These are phyloP conservation scores for Darevskia mixta DNA, from an alignment of 2,797 vertebrate genomes.

Conservation along the genomic window DNA sequence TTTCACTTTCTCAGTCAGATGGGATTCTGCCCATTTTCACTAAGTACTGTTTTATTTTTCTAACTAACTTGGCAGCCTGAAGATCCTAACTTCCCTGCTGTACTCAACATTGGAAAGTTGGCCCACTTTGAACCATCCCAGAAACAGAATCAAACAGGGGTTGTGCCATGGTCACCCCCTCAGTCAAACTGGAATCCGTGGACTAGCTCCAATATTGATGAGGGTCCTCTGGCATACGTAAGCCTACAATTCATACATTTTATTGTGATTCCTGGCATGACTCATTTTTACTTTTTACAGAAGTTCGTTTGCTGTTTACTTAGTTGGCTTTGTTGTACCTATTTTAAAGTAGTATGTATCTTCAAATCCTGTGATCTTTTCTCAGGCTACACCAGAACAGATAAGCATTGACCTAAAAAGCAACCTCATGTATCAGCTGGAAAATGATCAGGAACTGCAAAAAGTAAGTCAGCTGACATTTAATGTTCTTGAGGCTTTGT, in stretches of 20 bases:
- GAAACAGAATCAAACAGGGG: conserved; percentile 85
- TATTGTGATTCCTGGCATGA: neutral
- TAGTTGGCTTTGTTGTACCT: neutral
- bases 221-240: conserved; percentile 90
- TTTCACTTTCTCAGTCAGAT: neutral
- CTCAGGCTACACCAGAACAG: conserved; percentile 92
- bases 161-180: conserved; percentile 97
- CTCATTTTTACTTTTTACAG: neutral
- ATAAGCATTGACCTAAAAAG: conserved; percentile 89
- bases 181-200: conserved; percentile 99
- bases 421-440: conserved; percentile 86
- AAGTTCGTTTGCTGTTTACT: neutral
- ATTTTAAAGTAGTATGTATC: neutral
- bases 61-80: conserved; percentile 77
- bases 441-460: conserved; percentile 87
- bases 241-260: conserved; percentile 62
- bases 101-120: conserved; percentile 89
- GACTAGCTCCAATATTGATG: conserved; percentile 98
- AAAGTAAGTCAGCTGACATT: conserved; percentile 75
- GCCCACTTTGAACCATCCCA: conserved; percentile 92
- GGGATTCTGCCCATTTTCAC: neutral
- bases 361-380: conserved; percentile 29
- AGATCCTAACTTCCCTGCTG: conserved; percentile 81
- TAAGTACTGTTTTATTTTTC: neutral
- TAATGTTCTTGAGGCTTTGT: no score